phyloP scores from a whole-genome alignment of 2,113 vertebrate genomes.

The Nycticebus coucang region DNA sequence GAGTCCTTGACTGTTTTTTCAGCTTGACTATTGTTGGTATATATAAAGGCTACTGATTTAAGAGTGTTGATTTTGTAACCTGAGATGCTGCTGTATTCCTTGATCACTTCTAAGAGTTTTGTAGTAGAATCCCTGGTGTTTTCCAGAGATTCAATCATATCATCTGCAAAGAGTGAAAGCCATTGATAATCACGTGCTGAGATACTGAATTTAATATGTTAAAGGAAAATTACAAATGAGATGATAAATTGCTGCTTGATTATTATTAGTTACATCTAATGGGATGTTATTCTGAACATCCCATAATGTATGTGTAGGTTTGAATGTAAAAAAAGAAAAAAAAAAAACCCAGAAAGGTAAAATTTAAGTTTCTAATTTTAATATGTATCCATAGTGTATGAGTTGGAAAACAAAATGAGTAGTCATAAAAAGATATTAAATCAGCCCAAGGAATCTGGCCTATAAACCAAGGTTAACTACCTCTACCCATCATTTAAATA shows the following conservation, averaged over 20 bases:
- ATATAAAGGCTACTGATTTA: no score
- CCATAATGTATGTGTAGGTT: neutral
- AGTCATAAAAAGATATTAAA: constrained; percentile 10
- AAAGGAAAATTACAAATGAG: constrained; percentile 55
- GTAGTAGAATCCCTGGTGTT: no score
- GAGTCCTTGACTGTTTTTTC: no score
- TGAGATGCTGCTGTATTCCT: no score
- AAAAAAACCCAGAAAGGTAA: neutral
- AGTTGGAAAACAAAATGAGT: constrained; percentile 48
- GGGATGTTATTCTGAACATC: neutral
- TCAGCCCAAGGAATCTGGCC: constrained; percentile 44
- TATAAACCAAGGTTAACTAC: constrained; percentile 1
- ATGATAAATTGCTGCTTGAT: constrained; percentile 56
- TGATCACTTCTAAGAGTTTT: no score
- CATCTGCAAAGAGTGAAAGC: constrained; percentile 7
- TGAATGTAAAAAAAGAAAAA: neutral
- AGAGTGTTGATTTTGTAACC: no score
- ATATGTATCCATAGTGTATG: neutral
- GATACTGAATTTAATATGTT: constrained; percentile 68
- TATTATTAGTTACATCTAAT: neutral
- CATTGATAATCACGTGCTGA: constrained; percentile 74
- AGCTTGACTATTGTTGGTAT: no score
- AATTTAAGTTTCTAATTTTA: constrained; percentile 45
- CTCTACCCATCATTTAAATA: constrained; percentile 10
- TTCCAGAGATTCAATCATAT: no score